These are phyloP conservation scores for Diacarnus erythraeanus DNA, from an alignment of 37 sponge, comb jelly and placozoan species.

Conservation along the genomic window DNA sequence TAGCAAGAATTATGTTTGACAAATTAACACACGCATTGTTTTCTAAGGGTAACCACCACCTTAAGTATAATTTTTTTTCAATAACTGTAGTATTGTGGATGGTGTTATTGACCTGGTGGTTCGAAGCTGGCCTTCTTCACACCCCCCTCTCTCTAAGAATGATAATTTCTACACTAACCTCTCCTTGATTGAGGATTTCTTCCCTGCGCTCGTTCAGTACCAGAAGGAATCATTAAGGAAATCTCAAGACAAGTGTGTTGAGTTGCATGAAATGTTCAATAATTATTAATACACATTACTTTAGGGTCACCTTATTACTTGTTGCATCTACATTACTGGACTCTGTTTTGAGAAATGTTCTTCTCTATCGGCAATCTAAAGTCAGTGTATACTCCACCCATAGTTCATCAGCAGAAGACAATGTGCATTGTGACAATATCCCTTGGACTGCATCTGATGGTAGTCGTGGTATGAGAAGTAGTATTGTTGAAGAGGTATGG, in stretches of 20 bases:
- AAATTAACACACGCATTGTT: too few relatives aligned
- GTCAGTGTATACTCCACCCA: background rate
- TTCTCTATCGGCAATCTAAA: conserved; percentile 39
- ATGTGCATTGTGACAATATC: background rate
- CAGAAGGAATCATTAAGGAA: background rate
- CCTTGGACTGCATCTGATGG: conserved; percentile 30
- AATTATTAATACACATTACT: background rate
- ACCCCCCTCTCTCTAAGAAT: conserved; percentile 26
- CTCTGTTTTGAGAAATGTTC: conserved; percentile 29
- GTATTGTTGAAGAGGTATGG: conserved; percentile 17
- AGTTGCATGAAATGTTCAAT: background rate
- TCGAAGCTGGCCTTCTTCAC: conserved; percentile 7
- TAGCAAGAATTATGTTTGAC: too few relatives aligned
- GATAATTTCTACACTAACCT: conserved; percentile 58
- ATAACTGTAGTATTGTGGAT: conserved; percentile 31
- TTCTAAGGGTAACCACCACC: too few relatives aligned
- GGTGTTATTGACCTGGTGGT: conserved; percentile 29
- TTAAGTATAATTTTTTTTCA: background rate
- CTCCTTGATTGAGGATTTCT: conserved; percentile 18
- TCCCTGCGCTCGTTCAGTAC: conserved; percentile 26
- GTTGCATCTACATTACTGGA: conserved; percentile 14
- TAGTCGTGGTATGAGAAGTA: background rate
- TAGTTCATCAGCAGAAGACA: background rate
- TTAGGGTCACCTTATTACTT: conserved; percentile 16
- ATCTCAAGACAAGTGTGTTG: conserved; percentile 19